Conservation (phyloP, 2,797 vertebrate genomes). For the Chromis chromis region DNA sequence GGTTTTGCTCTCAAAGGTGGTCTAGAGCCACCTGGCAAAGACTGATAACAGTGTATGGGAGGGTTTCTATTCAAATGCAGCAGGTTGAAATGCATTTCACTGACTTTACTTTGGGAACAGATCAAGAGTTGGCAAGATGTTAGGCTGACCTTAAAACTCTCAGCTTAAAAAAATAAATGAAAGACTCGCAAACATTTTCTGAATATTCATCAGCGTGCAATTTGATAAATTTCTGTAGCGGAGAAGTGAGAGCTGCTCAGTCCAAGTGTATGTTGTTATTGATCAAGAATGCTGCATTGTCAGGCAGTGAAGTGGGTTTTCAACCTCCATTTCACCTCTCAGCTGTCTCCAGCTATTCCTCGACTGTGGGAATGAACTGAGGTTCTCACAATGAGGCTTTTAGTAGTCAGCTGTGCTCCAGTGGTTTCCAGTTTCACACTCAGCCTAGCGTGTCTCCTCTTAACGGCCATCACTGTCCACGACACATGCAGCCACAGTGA, state of each 20-base stretch:
- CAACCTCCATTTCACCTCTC: slow-evolving; percentile 66
- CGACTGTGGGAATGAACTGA: slow-evolving; percentile 72
- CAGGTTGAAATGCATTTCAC: slow-evolving; percentile 70
- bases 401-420: slow-evolving; percentile 82
- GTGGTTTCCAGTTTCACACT: slow-evolving; percentile 86
- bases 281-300: slow-evolving; percentile 56
- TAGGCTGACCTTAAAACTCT: slow-evolving; percentile 52
- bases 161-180: slow-evolving; percentile 26
- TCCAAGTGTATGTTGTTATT: slow-evolving; percentile 50
- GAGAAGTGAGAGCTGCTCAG: slow-evolving; percentile 3
- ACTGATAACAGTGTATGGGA: slow-evolving; percentile 67
- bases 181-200: slow-evolving; percentile 12
- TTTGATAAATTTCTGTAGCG: neutral
- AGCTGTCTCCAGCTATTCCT: slow-evolving; percentile 46
- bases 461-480: slow-evolving; percentile 71
- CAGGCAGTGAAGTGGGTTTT: slow-evolving; percentile 40
- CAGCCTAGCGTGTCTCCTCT: slow-evolving; percentile 81
- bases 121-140: slow-evolving; percentile 40
- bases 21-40: slow-evolving; percentile 72
- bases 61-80: slow-evolving; percentile 66
- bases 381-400: slow-evolving; percentile 79
- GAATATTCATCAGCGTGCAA: slow-evolving; percentile 46
- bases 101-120: slow-evolving; percentile 44
- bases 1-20: slow-evolving; percentile 72
- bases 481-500: slow-evolving; percentile 45